Base-by-base conservation (phyloP, 2,888 invertebrate genomes). In the Elmis aenea region DNA sequence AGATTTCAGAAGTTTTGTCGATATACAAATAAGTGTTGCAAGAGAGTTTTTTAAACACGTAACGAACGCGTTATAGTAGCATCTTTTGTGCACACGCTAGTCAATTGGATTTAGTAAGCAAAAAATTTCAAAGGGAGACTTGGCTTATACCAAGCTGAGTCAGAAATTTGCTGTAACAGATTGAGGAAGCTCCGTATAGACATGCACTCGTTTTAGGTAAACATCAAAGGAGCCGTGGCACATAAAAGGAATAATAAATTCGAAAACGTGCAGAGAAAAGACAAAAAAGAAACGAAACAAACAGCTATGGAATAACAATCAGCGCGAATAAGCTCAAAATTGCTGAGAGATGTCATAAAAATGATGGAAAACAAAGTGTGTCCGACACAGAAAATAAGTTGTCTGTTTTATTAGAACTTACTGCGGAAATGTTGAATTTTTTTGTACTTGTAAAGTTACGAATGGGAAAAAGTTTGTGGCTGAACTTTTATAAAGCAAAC, bases 221-320 rank as follows among this genome's bases (percentile, higher is more conserved):
- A 59, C 58, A 56, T 61, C 58, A 59, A 59, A 59, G 57, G 50
- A 51, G 54, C 48, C 39, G 49, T 40, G 49, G 54, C 49, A 58
- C 55, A 59, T 58, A 62, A 58, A 59, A 52, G 47, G 60, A 61
- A 61, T 62, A 61, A 59, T 60, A 61, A 61, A 62, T 62, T 58
- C 41, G 48, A 45, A 46, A 41, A 44, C 39, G 46, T 40, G 39
- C 27, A 32, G 21, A 10, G 50, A 51, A 52, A 53, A 54, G 54
- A 56, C 54, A 57, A 53, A 51, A 55, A 48, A 54, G 51, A 54
- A 50, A 50, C 52, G 55, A 52, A 54, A 50, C 55, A 51, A 51
- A 56, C 57, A 51, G 46, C 46, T 52, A 42, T 52, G 45, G 60
- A 59, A 59, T 60, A 60, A 59, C 57, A 59, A 60, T 59, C 49